Evolutionary conservation across 2,113 vertebrate species (phyloP).

Genomic region (Etia nguti): DNA sequence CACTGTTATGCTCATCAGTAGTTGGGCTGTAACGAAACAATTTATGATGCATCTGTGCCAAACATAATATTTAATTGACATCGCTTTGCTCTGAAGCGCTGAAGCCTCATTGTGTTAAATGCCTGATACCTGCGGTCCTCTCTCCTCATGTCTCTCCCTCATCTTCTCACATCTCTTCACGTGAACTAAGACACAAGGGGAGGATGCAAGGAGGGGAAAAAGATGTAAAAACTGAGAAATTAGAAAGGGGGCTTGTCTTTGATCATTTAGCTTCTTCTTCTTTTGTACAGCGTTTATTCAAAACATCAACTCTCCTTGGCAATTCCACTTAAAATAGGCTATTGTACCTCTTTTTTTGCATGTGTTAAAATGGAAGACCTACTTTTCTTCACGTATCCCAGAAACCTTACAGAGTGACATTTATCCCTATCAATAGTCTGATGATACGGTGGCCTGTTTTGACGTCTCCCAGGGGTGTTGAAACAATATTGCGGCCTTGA

Average conservation of each 20-base stretch:
- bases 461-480: slow-evolving; percentile 34
- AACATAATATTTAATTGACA: neutral
- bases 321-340: slow-evolving; percentile 19
- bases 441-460: slow-evolving; percentile 42
- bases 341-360: neutral
- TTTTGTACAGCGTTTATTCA: neutral
- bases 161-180: neutral
- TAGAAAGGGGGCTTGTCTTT: neutral
- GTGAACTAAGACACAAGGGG: neutral
- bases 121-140: neutral
- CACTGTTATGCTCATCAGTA: neutral
- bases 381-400: slow-evolving; percentile 29
- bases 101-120: neutral
- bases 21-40: neutral
- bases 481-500: slow-evolving; percentile 40
- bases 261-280: neutral
- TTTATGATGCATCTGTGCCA: neutral
- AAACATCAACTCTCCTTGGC: neutral
- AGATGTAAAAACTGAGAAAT: fast-evolving
- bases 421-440: slow-evolving; percentile 37
- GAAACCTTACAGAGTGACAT: slow-evolving; percentile 33
- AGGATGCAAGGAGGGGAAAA: neutral
- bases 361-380: slow-evolving; percentile 18
- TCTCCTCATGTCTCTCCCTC: neutral
- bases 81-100: neutral